Conservation (phyloP, 2,113 vertebrate genomes). For the Haemorhous mexicanus region DNA sequence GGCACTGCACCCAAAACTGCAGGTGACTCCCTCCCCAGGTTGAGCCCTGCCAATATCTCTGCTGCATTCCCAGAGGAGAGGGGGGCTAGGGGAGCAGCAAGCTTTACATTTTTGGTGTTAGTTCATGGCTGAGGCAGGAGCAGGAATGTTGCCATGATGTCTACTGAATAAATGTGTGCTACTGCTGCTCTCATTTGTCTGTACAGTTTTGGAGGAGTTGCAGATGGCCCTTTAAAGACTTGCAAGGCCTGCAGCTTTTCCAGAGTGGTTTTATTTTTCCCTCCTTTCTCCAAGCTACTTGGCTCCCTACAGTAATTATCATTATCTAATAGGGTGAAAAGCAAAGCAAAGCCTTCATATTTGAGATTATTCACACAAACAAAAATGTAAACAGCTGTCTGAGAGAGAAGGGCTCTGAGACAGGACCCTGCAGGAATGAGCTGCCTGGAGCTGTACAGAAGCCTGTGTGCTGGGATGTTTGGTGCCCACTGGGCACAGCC, state of each 20-base stretch:
- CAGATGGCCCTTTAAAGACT: constrained; percentile 52
- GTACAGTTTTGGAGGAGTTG: constrained; percentile 13
- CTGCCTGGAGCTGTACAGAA: neutral
- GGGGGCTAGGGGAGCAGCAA: neutral
- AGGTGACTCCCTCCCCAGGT: neutral
- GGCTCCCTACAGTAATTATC: constrained; percentile 44
- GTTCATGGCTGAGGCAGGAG: neutral
- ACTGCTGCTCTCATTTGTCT: constrained; percentile 18
- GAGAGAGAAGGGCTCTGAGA: neutral
- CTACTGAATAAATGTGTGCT: constrained; percentile 16
- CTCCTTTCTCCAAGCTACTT: constrained; percentile 1
- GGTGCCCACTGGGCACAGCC: neutral
- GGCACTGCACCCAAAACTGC: neutral
- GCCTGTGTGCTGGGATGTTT: neutral
- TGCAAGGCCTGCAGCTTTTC: constrained; percentile 44
- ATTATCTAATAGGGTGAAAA: constrained; percentile 44
- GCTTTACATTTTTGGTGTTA: neutral
- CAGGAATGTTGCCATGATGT: constrained; percentile 8
- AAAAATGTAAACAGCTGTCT: constrained; percentile 55
- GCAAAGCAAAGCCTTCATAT: constrained; percentile 34
- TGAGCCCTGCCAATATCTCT: neutral
- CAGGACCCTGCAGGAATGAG: neutral
- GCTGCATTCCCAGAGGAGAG: neutral
- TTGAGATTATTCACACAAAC: constrained; percentile 59
- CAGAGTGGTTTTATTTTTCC: neutral